phyloP scores from a whole-genome alignment of 2,888 invertebrate species.

The Cabera pusaria region DNA sequence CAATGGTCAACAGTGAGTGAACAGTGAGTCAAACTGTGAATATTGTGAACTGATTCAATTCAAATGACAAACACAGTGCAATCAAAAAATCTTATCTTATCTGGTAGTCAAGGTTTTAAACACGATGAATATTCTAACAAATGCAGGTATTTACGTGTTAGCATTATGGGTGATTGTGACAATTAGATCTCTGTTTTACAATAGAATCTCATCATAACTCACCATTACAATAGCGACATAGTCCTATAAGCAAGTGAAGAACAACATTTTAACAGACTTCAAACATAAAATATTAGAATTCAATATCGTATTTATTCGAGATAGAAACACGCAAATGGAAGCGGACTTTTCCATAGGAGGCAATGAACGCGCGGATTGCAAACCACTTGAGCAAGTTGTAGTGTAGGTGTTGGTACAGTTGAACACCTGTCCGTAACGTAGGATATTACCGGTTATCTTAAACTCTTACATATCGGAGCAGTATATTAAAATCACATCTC shows the following conservation, averaged over 20 bases:
- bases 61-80: constrained; percentile 34
- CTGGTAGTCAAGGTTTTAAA: constrained; percentile 49
- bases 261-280: no score
- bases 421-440: constrained; percentile 43
- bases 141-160: no score
- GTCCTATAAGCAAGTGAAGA: no score
- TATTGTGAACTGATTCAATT: constrained; percentile 24
- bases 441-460: constrained; percentile 14
- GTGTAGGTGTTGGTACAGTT: constrained; percentile 40
- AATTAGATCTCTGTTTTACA: no score
- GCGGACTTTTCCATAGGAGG: constrained; percentile 22
- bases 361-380: constrained; percentile 46
- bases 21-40: constrained; percentile 17
- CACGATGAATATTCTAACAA: constrained; percentile 59
- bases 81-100: constrained; percentile 59
- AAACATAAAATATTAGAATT: no score
- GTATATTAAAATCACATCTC: neutral
- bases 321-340: constrained; percentile 32
- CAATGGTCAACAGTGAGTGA: constrained; percentile 1
- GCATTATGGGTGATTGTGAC: no score
- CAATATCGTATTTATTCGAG: constrained; percentile 28
- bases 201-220: no score
- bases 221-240: no score
- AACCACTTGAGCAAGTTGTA: constrained; percentile 37
- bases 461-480: constrained; percentile 7